phyloP scores from a whole-genome alignment of 2,888 invertebrate species.

The Andrena camellia region DNA sequence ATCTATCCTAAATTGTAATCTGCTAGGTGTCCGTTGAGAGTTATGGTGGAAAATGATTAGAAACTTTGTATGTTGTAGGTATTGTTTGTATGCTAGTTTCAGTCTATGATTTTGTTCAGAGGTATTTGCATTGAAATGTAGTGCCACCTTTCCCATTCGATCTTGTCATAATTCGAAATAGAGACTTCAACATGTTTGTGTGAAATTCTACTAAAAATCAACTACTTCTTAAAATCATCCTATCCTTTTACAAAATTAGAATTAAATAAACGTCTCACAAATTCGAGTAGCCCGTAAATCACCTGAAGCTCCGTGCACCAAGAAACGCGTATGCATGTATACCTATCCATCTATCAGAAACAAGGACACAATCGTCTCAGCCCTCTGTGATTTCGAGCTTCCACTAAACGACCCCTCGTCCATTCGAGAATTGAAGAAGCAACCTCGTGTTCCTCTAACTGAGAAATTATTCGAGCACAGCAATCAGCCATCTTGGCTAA shows the following conservation, averaged over 20 bases:
- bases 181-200: too few relatives aligned
- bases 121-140: too few relatives aligned
- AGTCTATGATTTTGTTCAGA: too few relatives aligned
- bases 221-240: too few relatives aligned
- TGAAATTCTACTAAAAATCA: too few relatives aligned
- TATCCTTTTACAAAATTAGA: too few relatives aligned
- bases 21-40: too few relatives aligned
- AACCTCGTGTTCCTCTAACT: neutral
- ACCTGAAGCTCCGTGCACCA: neutral
- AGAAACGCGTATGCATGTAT: neutral
- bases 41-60: neutral
- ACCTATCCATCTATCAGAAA: neutral
- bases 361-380: constrained; percentile 2
- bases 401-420: neutral
- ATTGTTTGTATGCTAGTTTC: too few relatives aligned
- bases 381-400: neutral
- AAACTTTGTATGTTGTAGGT: neutral
- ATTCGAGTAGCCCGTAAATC: neutral
- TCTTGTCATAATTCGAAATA: too few relatives aligned
- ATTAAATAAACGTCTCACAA: neutral
- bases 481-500: constrained; percentile 23
- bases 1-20: neutral
- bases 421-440: constrained; percentile 7
- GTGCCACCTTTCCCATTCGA: too few relatives aligned
- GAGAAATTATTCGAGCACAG: constrained; percentile 10